Evolutionary conservation across 2,797 vertebrate species (phyloP).

Genomic region (Nannoperca australis): DNA sequence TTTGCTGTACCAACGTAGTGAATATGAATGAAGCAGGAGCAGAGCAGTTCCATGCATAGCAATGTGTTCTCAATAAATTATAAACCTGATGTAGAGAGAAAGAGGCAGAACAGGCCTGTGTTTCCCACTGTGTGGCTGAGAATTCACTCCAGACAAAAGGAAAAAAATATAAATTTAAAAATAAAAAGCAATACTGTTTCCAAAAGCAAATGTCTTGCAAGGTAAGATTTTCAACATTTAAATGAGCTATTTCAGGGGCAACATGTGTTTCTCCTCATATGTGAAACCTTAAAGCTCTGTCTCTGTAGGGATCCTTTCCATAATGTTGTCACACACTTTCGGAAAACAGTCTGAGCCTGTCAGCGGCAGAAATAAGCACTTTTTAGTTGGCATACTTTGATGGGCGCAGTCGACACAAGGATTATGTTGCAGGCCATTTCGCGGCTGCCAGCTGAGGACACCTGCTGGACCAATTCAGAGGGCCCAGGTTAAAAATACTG

Average conservation of each 20-base stretch:
- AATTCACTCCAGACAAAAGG: slow-evolving; percentile 25
- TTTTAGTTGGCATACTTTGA: no score
- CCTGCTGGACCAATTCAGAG: no score
- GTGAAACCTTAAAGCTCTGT: no score
- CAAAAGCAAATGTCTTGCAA: background rate
- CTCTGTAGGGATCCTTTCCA: no score
- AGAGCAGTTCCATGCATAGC: slow-evolving; percentile 59
- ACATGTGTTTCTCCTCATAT: slow-evolving; percentile 10
- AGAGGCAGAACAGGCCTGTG: slow-evolving; percentile 22
- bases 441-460: no score
- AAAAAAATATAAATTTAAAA: background rate
- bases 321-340: no score
- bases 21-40: slow-evolving; percentile 62
- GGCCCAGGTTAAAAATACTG: no score
- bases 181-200: background rate
- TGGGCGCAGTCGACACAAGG: no score
- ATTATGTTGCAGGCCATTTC: no score
- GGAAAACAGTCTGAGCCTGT: no score
- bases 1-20: slow-evolving; percentile 36
- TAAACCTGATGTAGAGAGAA: slow-evolving; percentile 68
- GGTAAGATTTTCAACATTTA: slow-evolving; percentile 8
- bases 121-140: slow-evolving; percentile 17
- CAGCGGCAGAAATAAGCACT: no score
- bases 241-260: background rate
- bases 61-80: slow-evolving; percentile 71